phyloP scores from a whole-genome alignment of 2,888 invertebrate species.

The Cryptocheilus praepositus region DNA sequence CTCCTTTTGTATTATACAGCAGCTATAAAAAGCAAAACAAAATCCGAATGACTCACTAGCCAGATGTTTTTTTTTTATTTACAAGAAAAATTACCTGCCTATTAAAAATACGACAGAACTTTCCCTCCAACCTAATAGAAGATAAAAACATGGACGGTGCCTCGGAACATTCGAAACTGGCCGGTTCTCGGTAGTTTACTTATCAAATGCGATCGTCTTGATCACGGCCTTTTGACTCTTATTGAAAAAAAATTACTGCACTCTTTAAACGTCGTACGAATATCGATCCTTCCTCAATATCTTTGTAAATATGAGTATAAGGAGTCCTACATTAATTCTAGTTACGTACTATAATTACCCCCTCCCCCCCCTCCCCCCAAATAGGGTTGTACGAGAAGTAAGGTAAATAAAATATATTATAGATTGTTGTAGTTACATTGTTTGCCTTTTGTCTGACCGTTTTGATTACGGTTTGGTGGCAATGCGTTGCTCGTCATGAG shows the following conservation, averaged over 20 bases:
- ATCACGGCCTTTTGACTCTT: slow-evolving; percentile 18
- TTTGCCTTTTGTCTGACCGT: neutral
- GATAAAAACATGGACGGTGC: too few species aligned
- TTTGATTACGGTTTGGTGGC: too few species aligned
- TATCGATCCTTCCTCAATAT: slow-evolving; percentile 45
- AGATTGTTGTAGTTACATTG: slow-evolving; percentile 54
- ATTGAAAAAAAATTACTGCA: slow-evolving; percentile 15
- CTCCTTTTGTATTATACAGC: too few species aligned
- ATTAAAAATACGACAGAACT: too few species aligned
- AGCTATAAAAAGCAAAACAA: too few species aligned
- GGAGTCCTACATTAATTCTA: slow-evolving; percentile 39
- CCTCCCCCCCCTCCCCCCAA: slow-evolving; percentile 27
- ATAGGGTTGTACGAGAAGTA: slow-evolving; percentile 46
- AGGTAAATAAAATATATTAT: slow-evolving; percentile 56
- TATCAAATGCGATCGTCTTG: slow-evolving; percentile 10
- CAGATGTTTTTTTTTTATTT: too few species aligned
- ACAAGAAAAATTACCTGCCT: too few species aligned
- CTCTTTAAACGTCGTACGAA: slow-evolving; percentile 22
- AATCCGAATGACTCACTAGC: too few species aligned
- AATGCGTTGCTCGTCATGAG: too few species aligned
- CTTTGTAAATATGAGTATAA: slow-evolving; percentile 56
- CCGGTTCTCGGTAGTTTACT: slow-evolving; percentile 1
- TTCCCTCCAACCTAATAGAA: too few species aligned
- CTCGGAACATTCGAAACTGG: neutral
- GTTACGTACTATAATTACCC: slow-evolving; percentile 28